Conservation (phyloP, 37 sponge, comb jelly and placozoan species). For the Geodia barretti region DNA sequence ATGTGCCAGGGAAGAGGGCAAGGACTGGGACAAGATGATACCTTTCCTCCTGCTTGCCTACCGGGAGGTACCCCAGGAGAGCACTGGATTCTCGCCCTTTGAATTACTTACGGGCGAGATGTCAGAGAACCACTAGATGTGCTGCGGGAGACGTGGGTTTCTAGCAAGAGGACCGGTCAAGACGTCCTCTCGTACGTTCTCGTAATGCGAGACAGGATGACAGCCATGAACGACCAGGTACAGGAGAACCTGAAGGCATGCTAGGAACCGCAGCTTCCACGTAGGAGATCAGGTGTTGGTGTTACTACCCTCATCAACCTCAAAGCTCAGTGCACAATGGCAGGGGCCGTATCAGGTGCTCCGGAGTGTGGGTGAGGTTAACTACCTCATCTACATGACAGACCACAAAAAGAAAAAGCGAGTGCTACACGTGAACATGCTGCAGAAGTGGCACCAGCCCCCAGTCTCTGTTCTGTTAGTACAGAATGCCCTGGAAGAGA, state of each 20-base stretch:
- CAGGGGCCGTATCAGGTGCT: conserved; percentile 11
- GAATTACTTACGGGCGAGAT: neutral
- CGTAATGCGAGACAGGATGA: conserved; percentile 11
- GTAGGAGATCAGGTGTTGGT: conserved; percentile 58
- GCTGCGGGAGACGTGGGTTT: conserved; percentile 21
- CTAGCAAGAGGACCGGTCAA: neutral
- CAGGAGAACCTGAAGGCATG: conserved; percentile 29
- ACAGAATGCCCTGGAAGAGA: no score
- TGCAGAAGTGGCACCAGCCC: no score
- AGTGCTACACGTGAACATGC: no score
- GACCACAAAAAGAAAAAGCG: conserved; percentile 23
- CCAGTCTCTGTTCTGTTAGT: no score
- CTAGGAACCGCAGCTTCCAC: conserved; percentile 26
- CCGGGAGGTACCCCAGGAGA: conserved; percentile 27
- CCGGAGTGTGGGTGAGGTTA: conserved; percentile 3
- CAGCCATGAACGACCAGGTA: conserved; percentile 1
- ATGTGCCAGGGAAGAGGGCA: neutral
- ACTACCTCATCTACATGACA: conserved; percentile 35
- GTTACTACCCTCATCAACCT: conserved; percentile 36
- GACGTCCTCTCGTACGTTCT: conserved; percentile 8
- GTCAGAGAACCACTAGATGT: conserved; percentile 24
- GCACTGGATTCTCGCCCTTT: conserved; percentile 30
- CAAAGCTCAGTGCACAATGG: conserved; percentile 45
- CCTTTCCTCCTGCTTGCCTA: conserved; percentile 37
- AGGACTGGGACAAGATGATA: conserved; percentile 15